A percentile compares a stretch with the other conserved stretches of the same genome.
phyloP scores from a whole-genome alignment of 2,888 invertebrate genomes.

The Drosophila maculinotata region DNA sequence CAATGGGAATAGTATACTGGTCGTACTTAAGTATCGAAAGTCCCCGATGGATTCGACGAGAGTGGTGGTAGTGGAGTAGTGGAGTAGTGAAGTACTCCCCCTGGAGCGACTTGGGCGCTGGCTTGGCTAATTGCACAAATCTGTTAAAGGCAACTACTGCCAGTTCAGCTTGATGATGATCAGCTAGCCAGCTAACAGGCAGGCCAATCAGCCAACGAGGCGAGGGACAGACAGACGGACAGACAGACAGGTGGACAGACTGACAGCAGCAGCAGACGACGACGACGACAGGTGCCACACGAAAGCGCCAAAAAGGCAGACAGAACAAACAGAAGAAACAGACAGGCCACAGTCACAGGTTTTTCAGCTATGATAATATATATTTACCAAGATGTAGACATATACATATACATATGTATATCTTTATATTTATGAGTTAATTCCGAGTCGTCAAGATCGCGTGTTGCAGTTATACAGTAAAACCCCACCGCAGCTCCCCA shows the following conservation, averaged over 20 bases:
- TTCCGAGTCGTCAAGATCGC: slow-evolving; percentile 70
- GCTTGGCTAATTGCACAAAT: slow-evolving; percentile 75
- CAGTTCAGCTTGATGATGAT: slow-evolving; percentile 56
- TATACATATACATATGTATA: background rate
- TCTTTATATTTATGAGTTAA: slow-evolving; percentile 70
- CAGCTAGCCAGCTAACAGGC: slow-evolving; percentile 14
- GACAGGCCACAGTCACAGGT: slow-evolving; percentile 19
- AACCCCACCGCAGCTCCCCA: too few species aligned
- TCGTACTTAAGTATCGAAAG: slow-evolving; percentile 47
- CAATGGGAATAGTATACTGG: slow-evolving; percentile 3
- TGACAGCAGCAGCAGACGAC: slow-evolving; percentile 15
- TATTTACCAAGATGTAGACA: slow-evolving; percentile 40
- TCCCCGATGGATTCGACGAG: slow-evolving; percentile 43
- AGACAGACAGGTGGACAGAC: slow-evolving; percentile 6
- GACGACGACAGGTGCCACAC: slow-evolving; percentile 76
- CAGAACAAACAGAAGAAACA: slow-evolving; percentile 65
- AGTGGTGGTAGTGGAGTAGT: slow-evolving; percentile 7
- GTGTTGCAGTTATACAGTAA: slow-evolving; percentile 69
- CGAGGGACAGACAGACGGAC: slow-evolving; percentile 4
- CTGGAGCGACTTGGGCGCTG: slow-evolving; percentile 37
- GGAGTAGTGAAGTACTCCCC: slow-evolving; percentile 52
- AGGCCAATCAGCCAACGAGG: slow-evolving; percentile 69
- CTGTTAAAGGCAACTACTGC: slow-evolving; percentile 73
- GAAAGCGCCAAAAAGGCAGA: slow-evolving; percentile 78
- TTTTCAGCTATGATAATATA: slow-evolving; percentile 76